Percentiles rank a stretch among this genome's conserved stretches.
phyloP scores from a whole-genome alignment of 2,888 invertebrate species.

The Epinotia nisella region DNA sequence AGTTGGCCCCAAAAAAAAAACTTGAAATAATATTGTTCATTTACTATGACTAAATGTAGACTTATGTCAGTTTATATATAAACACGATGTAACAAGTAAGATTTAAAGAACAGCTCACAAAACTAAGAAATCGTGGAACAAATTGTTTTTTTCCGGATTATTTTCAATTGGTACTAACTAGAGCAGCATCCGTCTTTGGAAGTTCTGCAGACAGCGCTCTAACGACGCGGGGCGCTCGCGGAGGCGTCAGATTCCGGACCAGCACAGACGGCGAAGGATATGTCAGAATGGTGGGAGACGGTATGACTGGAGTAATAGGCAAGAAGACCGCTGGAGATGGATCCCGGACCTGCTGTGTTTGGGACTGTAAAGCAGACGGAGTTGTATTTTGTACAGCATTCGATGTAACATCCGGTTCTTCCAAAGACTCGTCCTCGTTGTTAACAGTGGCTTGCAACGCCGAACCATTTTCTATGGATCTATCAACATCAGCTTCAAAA shows the following conservation, averaged over 20 bases:
- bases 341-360: background rate
- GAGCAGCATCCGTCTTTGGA: background rate
- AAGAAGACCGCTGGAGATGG: background rate
- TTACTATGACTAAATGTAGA: too few relatives aligned
- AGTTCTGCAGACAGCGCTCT: constrained; percentile 11
- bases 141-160: too few relatives aligned
- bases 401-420: background rate
- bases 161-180: too few relatives aligned
- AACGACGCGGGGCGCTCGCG: constrained; percentile 22
- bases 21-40: too few relatives aligned
- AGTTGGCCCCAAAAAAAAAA: too few relatives aligned
- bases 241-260: background rate
- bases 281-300: background rate
- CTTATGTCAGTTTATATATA: too few relatives aligned
- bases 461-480: background rate
- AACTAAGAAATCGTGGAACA: too few relatives aligned
- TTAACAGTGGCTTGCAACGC: background rate
- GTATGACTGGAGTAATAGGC: background rate
- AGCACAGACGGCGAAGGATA: background rate
- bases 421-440: background rate
- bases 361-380: background rate
- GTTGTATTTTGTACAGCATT: background rate
- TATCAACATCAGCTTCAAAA: background rate
- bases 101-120: too few relatives aligned
- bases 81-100: too few relatives aligned